Evolutionary conservation across 2,113 vertebrate species (phyloP).

Genomic region (Ranitomeya imitator): DNA sequence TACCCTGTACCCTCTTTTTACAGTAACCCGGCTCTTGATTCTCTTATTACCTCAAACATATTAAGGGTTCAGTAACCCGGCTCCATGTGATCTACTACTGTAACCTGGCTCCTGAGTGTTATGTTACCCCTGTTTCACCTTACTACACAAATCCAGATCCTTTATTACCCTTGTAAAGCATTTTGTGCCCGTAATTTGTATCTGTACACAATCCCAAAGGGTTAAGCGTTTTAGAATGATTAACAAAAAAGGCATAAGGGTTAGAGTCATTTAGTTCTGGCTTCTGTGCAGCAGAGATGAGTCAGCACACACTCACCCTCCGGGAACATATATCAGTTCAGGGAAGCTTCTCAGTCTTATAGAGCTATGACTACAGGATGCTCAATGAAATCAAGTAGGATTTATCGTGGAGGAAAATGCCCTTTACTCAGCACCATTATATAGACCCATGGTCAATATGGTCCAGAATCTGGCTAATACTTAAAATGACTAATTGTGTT

Average conservation of each 20-base stretch:
- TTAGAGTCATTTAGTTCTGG: slow-evolving; percentile 28
- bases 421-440: slow-evolving; percentile 1
- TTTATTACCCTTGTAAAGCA: neutral
- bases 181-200: neutral
- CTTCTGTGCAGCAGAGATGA: slow-evolving; percentile 32
- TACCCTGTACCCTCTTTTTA: neutral
- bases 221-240: slow-evolving; percentile 42
- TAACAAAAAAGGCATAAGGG: slow-evolving; percentile 39
- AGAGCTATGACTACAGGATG: slow-evolving; percentile 19
- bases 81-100: too few species aligned
- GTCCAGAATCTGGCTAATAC: neutral
- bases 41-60: neutral
- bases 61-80: neutral
- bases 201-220: neutral
- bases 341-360: slow-evolving; percentile 15
- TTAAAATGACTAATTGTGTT: neutral
- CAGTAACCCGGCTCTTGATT: neutral
- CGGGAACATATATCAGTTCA: slow-evolving; percentile 44
- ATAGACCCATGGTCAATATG: neutral
- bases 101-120: neutral
- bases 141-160: neutral
- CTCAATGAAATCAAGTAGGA: neutral
- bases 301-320: slow-evolving; percentile 37
- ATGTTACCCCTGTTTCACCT: neutral
- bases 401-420: slow-evolving; percentile 4